A percentile compares a stretch with the other conserved stretches of the same genome.
Evolutionary conservation across 2,888 invertebrate species (phyloP).

Genomic region (Frankliniella intonsa): DNA sequence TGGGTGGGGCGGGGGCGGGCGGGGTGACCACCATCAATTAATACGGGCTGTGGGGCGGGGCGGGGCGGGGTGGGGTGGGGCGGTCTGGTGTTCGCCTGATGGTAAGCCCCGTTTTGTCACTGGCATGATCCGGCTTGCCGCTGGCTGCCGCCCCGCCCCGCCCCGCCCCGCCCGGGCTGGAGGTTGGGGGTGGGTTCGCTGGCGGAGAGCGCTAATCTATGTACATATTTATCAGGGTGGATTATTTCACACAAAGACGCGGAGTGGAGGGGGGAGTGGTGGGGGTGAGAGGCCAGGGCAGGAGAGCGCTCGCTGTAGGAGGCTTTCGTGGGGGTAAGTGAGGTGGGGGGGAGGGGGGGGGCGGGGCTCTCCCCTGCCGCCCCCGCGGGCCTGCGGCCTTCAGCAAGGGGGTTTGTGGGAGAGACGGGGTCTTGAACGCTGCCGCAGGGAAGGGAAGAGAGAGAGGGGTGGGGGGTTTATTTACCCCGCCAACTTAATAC

Average conservation of each 20-base stretch:
- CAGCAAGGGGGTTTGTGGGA: neutral
- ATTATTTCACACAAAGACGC: slow-evolving; percentile 26
- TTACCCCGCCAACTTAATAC: too few species aligned
- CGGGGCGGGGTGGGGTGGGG: neutral
- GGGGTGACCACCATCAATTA: neutral
- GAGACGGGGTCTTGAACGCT: neutral
- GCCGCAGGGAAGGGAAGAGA: too few species aligned
- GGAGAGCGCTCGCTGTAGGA: neutral
- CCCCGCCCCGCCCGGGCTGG: neutral
- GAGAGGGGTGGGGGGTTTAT: too few species aligned
- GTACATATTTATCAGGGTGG: slow-evolving; percentile 26
- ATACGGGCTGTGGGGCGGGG: too few species aligned
- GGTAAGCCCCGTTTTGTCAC: slow-evolving; percentile 24
- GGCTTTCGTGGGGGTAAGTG: neutral
- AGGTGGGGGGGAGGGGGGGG: neutral
- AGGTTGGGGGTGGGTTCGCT: neutral
- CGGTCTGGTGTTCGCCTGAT: neutral
- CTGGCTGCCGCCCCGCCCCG: neutral
- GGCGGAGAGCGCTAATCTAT: slow-evolving; percentile 10
- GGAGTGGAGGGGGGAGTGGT: neutral
- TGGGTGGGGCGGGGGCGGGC: neutral
- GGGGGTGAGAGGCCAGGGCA: neutral
- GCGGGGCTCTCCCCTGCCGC: neutral
- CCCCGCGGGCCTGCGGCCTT: too few species aligned
- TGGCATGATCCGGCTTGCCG: slow-evolving; percentile 15